phyloP scores from a whole-genome alignment of 1,140 invertebrate genomes.

The Melipona quadrifasciata region DNA sequence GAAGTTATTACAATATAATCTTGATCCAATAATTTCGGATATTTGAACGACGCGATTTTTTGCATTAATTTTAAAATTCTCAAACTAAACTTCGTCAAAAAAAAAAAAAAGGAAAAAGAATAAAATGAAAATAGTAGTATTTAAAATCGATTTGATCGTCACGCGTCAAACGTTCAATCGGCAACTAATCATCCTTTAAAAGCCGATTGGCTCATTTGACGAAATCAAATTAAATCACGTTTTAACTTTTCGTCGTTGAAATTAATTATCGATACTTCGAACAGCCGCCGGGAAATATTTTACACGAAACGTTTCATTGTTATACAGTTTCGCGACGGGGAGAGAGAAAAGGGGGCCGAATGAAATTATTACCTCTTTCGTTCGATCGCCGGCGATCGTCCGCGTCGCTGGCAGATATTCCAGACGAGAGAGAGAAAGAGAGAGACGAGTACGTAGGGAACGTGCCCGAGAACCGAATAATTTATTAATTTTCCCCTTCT shows the following conservation, averaged over 20 bases:
- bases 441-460: not conserved
- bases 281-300: not conserved
- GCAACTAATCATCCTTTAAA: not conserved
- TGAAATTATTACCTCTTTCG: not conserved
- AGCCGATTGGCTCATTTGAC: not conserved
- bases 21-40: too few relatives aligned
- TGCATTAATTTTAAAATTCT: too few relatives aligned
- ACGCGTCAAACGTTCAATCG: too few relatives aligned
- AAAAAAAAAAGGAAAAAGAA: too few relatives aligned
- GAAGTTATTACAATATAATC: too few relatives aligned
- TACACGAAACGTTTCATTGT: not conserved
- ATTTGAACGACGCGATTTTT: too few relatives aligned
- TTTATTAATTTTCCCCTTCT: constrained; percentile 29
- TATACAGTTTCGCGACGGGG: not conserved
- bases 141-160: too few relatives aligned
- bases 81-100: too few relatives aligned
- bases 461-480: constrained; percentile 4
- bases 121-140: too few relatives aligned
- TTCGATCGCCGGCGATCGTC: not conserved
- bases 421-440: not conserved
- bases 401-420: not conserved
- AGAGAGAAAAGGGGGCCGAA: not conserved
- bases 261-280: not conserved
- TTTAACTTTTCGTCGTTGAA: not conserved
- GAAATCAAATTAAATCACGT: not conserved